Percentiles rank a stretch among this genome's conserved stretches.
phyloP scores from a whole-genome alignment of 2,113 vertebrate genomes.

The Prinia subflava region DNA sequence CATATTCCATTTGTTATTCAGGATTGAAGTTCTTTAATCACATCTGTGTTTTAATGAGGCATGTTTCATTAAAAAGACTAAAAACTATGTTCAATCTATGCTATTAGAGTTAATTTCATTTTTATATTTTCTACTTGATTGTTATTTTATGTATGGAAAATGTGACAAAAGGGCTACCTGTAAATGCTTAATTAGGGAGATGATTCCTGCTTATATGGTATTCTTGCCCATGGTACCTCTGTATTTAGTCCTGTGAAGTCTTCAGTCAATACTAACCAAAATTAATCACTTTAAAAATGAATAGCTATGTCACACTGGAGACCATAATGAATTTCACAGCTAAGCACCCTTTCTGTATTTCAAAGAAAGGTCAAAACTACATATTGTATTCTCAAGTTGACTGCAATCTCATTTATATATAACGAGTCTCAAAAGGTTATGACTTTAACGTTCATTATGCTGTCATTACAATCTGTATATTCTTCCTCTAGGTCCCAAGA shows the following conservation, averaged over 20 bases:
- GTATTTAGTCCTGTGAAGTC: neutral
- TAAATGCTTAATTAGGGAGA: neutral
- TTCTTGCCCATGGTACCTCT: neutral
- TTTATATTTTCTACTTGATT: neutral
- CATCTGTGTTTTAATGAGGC: neutral
- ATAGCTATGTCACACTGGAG: neutral
- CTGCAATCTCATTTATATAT: neutral
- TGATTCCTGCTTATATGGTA: neutral
- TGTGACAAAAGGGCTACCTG: neutral
- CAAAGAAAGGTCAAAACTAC: slow-evolving; percentile 24
- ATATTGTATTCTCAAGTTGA: neutral
- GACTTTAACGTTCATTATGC: neutral
- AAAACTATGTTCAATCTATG: neutral
- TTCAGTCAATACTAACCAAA: neutral
- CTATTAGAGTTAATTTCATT: neutral
- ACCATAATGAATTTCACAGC: slow-evolving; percentile 14
- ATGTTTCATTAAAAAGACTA: neutral
- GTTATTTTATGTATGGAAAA: neutral
- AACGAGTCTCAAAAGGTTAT: neutral
- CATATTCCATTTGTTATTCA: neutral
- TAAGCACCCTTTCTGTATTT: slow-evolving; percentile 11
- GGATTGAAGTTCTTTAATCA: neutral
- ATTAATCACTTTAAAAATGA: slow-evolving; percentile 13
- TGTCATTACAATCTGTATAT: neutral
- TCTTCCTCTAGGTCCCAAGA: neutral